Base-by-base conservation (phyloP, 2,113 vertebrate species). In the Megaceryle torquata region DNA sequence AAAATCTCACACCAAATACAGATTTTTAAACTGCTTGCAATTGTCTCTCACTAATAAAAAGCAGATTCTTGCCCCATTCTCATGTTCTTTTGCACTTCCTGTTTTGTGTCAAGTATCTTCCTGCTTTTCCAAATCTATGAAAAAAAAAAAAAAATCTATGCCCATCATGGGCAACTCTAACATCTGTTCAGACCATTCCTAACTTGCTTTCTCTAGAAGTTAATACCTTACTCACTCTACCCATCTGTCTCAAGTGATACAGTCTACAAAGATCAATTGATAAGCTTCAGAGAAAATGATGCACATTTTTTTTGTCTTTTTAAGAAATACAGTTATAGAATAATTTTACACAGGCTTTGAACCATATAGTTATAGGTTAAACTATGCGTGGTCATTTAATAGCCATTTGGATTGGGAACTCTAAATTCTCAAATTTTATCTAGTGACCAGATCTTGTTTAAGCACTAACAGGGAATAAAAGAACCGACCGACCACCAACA, bases 91-190 rank as follows among this genome's bases (percentile, higher is more conserved):
- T 63, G 37, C 7, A 35, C 13, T 53, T 91, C 26, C 59, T 64
- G 12, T 53, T 82, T 51, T 24, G 13, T 39, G 28, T 26, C 41
- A 86, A 75, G 0, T 37, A 63, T 37, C 21, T 18, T 60, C 41
- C 43, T 41, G 19, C 20, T 83, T 81, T 90, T 75, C 41, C 57
- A 81, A 48, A 75, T 25, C 14, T 28, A 48, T 5, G 8, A 21
- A 67, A 44, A 65, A 71, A 59, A 56, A 56, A 56, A 17, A 33
- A 57, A 33, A 57, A 57, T 57, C 56, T 57, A 57, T 57, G 3
- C 8, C 63, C 0, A 0, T 39, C 51, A 50, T 1, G 0, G 24
- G 35, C 39, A 90, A 72, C 29, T 54, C 15, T 44, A 76, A 51
- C 10, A 51, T 41, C 19, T 59, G 6, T 57, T 22, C 56, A 80